Percentiles rank a stretch among this genome's conserved stretches.
These are phyloP conservation scores for Hemicrepidius hirtus DNA, from an alignment of 2,888 invertebrate genomes.

Conservation along the genomic window DNA sequence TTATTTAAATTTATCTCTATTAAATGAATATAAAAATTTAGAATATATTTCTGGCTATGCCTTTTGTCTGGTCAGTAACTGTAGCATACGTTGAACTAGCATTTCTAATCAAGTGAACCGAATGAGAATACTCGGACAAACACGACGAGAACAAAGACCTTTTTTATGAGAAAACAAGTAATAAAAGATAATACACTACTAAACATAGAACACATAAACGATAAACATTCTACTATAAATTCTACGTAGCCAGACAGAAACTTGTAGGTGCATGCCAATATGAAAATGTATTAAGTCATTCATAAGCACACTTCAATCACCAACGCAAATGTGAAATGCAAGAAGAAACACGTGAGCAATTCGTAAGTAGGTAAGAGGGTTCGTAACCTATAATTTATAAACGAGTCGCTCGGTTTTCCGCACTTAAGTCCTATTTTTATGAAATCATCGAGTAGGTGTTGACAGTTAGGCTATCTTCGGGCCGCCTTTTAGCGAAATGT, in stretches of 20 bases:
- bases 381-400: slow-evolving; percentile 54
- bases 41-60: slow-evolving; percentile 55
- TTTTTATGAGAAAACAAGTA: slow-evolving; percentile 18
- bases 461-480: slow-evolving; percentile 60
- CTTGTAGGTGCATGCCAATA: slow-evolving; percentile 64
- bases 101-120: background rate
- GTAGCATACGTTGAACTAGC: slow-evolving; percentile 30
- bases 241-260: slow-evolving; percentile 64
- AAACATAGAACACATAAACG: slow-evolving; percentile 59
- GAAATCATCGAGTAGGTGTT: slow-evolving; percentile 34
- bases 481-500: slow-evolving; percentile 63
- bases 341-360: slow-evolving; percentile 62
- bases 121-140: slow-evolving; percentile 2
- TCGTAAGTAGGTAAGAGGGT: slow-evolving; percentile 61
- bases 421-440: slow-evolving; percentile 52
- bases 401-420: slow-evolving; percentile 57
- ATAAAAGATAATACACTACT: slow-evolving; percentile 42
- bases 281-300: slow-evolving; percentile 53
- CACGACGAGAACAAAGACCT: slow-evolving; percentile 21
- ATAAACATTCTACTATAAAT: slow-evolving; percentile 61
- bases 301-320: slow-evolving; percentile 61
- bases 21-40: slow-evolving; percentile 55
- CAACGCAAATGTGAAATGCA: slow-evolving; percentile 59
- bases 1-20: slow-evolving; percentile 50
- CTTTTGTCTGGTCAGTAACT: slow-evolving; percentile 52